Percentiles rank a stretch among this genome's conserved stretches.
Evolutionary conservation across 2,113 vertebrate species (phyloP).

Genomic region (Oplegnathus fasciatus): DNA sequence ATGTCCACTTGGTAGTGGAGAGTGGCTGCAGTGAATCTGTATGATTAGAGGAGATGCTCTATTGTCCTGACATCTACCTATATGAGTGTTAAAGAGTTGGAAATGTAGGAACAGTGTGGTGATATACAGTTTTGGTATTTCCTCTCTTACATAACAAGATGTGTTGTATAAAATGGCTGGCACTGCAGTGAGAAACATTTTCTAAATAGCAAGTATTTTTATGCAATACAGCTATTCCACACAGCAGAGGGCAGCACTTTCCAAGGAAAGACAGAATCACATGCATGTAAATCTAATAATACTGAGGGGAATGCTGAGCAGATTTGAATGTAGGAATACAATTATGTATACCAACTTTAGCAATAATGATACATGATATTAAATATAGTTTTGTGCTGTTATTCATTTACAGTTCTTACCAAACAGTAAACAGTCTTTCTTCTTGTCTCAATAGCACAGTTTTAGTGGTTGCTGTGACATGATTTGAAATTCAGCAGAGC

Average conservation of each 20-base stretch:
- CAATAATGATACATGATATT: neutral
- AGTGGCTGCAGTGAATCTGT: neutral
- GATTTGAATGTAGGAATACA: neutral
- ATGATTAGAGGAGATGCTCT: neutral
- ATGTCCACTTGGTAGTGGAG: constrained; percentile 1
- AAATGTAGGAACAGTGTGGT: neutral
- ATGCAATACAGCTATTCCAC: neutral
- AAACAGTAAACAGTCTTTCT: neutral
- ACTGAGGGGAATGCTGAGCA: neutral
- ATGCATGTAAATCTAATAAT: neutral
- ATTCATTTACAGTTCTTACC: neutral
- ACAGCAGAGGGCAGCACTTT: constrained; percentile 75
- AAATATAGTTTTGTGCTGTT: neutral
- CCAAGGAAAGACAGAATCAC: constrained; percentile 23
- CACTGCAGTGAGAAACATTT: neutral
- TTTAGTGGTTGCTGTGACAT: neutral
- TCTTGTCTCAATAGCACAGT: neutral
- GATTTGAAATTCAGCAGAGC: constrained; percentile 47
- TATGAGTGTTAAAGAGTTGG: neutral
- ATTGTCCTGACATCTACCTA: neutral
- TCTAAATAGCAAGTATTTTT: neutral
- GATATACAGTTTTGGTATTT: neutral
- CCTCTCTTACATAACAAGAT: constrained; percentile 14
- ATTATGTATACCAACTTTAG: neutral
- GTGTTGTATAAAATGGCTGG: constrained; percentile 54